These are phyloP conservation scores for Tragelaphus scriptus DNA, from an alignment of 2,113 vertebrate species.

Conservation along the genomic window DNA sequence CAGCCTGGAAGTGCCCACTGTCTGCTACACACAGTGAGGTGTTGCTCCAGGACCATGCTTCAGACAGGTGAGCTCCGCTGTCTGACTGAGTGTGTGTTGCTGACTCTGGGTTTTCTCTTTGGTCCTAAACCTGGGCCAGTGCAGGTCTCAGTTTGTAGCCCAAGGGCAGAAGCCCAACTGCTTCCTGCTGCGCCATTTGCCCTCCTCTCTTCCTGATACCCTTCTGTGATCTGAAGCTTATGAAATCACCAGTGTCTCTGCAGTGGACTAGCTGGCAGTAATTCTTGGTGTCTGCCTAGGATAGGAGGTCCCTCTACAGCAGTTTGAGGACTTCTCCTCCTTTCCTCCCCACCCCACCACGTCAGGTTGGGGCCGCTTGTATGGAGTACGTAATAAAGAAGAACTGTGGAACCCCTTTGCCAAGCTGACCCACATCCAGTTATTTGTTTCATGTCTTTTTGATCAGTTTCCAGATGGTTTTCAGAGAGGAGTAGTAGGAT, in stretches of 20 bases:
- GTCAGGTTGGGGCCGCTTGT: neutral
- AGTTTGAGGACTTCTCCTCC: neutral
- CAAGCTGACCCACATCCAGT: neutral
- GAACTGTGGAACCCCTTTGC: neutral
- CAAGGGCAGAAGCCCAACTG: neutral
- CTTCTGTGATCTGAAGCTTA: neutral
- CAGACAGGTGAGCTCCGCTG: neutral
- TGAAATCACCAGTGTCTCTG: neutral
- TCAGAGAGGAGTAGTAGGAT: neutral
- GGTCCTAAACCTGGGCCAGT: neutral
- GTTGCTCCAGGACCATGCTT: neutral
- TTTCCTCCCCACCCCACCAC: accelerated
- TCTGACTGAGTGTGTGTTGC: neutral
- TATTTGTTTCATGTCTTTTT: neutral
- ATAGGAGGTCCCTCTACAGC: neutral
- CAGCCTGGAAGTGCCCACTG: neutral
- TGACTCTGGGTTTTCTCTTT: neutral
- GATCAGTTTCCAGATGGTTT: neutral
- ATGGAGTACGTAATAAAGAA: neutral
- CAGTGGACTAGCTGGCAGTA: neutral
- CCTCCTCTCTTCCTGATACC: accelerated
- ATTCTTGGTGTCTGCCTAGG: neutral
- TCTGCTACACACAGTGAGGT: neutral
- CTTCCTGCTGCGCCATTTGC: neutral
- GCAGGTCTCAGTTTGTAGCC: neutral